Conservation (phyloP, 1,140 invertebrate species). For the Streblospio benedicti region DNA sequence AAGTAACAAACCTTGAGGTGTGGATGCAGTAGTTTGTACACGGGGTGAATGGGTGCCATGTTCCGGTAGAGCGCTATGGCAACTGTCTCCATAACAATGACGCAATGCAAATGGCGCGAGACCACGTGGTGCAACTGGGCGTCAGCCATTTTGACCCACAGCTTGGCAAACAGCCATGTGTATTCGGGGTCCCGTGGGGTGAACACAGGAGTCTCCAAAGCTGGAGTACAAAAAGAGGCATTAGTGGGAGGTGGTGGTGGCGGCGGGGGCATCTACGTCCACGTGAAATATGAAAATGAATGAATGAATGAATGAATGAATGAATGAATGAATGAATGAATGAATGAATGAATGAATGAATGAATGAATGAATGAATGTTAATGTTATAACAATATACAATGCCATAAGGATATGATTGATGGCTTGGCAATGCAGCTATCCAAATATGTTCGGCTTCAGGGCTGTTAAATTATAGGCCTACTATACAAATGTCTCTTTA, state of each 20-base stretch:
- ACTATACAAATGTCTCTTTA: too few relatives aligned
- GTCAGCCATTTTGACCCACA: conserved; percentile 52
- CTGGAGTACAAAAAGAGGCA: too few relatives aligned
- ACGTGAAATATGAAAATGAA: conserved; percentile 5
- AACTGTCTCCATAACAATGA: conserved; percentile 49
- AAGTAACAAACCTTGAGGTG: too few relatives aligned
- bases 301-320: conserved; percentile 21
- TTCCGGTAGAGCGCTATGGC: conserved; percentile 45
- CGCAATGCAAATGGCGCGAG: conserved; percentile 34
- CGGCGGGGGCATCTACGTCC: too few relatives aligned
- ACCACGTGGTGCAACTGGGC: conserved; percentile 48
- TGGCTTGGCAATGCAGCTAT: too few relatives aligned
- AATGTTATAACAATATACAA: too few relatives aligned
- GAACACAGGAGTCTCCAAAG: neutral
- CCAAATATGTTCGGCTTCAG: too few relatives aligned
- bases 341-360: conserved; percentile 21
- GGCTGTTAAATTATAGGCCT: too few relatives aligned
- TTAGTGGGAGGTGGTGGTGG: too few relatives aligned
- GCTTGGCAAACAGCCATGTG: conserved; percentile 51
- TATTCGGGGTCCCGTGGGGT: conserved; percentile 44
- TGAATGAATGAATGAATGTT: conserved; percentile 20
- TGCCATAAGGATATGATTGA: too few relatives aligned
- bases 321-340: conserved; percentile 21
- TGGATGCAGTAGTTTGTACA: conserved; percentile 49
- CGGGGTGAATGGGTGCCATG: conserved; percentile 48